Percentiles rank a stretch among this genome's conserved stretches.
phyloP scores from a whole-genome alignment of 2,888 invertebrate genomes.

The Platypus cylindrus region DNA sequence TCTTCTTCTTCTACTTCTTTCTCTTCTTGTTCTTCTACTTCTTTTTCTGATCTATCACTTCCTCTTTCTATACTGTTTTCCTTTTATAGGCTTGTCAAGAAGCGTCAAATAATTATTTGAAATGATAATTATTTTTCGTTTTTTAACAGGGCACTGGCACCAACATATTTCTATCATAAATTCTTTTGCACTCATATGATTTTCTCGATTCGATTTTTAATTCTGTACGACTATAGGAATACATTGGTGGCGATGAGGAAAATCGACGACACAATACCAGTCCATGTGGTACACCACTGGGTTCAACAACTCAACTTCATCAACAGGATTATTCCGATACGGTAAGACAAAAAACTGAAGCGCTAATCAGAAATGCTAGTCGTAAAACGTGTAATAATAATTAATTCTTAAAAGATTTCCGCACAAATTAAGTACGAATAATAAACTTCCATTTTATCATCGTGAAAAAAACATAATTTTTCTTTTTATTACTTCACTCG shows the following conservation, averaged over 20 bases:
- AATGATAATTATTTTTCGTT: slow-evolving; percentile 18
- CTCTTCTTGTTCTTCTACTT: slow-evolving; percentile 16
- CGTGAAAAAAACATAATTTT: no score
- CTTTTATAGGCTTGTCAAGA: slow-evolving; percentile 28
- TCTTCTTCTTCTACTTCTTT: neutral
- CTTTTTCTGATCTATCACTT: slow-evolving; percentile 19
- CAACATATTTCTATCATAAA: slow-evolving; percentile 35
- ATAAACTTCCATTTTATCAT: no score
- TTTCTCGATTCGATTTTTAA: neutral
- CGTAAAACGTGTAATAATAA: no score
- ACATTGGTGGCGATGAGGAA: slow-evolving; percentile 48
- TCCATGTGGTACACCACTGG: slow-evolving; percentile 55
- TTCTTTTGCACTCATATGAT: slow-evolving; percentile 24
- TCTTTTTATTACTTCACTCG: no score
- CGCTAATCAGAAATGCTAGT: no score
- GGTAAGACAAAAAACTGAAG: slow-evolving; percentile 33
- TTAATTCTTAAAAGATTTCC: no score
- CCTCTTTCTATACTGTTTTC: no score
- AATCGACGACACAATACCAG: slow-evolving; percentile 55
- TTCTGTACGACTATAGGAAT: slow-evolving; percentile 42
- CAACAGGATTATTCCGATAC: slow-evolving; percentile 47
- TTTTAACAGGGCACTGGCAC: slow-evolving; percentile 34
- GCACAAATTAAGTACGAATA: no score
- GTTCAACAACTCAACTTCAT: slow-evolving; percentile 50
- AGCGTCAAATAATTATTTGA: slow-evolving; percentile 18